Conservation (phyloP, 2,113 vertebrate species). For the Chiloscyllium plagiosum region DNA sequence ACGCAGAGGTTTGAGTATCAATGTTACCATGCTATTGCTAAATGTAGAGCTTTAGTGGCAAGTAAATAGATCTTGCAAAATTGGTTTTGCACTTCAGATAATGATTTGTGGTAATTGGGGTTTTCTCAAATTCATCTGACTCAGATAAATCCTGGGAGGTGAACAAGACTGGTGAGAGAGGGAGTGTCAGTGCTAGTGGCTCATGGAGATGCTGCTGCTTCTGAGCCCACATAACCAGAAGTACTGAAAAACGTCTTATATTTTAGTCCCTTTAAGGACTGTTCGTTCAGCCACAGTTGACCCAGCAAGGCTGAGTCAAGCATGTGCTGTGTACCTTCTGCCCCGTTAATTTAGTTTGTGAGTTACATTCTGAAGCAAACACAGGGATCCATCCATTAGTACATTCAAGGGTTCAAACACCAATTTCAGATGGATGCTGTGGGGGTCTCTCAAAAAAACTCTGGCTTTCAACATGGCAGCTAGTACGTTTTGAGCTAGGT, state of each 20-base stretch:
- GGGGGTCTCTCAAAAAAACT: not conserved
- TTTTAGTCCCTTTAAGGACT: not conserved
- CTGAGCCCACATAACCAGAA: not conserved
- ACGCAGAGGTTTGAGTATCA: not conserved
- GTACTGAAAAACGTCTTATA: not conserved
- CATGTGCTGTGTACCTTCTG: not conserved
- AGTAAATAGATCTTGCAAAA: not conserved
- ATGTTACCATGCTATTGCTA: not conserved
- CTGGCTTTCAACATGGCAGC: not conserved
- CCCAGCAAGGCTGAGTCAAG: not conserved
- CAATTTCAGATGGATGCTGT: not conserved
- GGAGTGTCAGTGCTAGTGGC: not conserved
- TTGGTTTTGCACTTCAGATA: not conserved
- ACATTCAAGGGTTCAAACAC: not conserved
- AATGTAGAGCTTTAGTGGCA: not conserved
- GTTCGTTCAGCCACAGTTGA: not conserved
- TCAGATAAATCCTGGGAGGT: not conserved
- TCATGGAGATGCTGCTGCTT: not conserved
- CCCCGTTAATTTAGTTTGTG: not conserved
- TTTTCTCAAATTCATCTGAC: not conserved
- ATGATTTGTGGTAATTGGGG: not conserved
- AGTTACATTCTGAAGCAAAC: not conserved
- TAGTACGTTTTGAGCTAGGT: not conserved
- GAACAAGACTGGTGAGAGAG: not conserved
- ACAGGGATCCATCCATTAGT: not conserved